Evolutionary conservation across 2,797 vertebrate species (phyloP).

Genomic region (Melanotaenia parkinsoni): DNA sequence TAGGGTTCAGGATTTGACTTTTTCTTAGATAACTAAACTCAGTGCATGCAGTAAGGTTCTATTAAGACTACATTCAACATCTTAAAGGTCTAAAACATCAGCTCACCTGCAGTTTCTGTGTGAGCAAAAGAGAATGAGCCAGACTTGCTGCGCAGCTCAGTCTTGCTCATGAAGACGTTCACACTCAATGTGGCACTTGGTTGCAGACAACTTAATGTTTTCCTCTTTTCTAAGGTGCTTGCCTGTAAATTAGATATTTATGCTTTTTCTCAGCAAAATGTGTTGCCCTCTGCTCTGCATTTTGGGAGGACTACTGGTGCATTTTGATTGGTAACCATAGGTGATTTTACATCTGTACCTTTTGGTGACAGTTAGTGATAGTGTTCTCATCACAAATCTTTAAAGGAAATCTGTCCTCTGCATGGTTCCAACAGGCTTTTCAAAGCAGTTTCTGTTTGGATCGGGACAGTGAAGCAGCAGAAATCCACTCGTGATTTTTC

Average conservation of each 20-base stretch:
- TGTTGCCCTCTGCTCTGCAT: not conserved
- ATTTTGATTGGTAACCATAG: not conserved
- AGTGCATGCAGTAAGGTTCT: slow-evolving; percentile 9
- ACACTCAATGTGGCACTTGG: slow-evolving; percentile 4
- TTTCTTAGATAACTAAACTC: not conserved
- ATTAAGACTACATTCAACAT: slow-evolving; percentile 47
- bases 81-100: slow-evolving; percentile 25
- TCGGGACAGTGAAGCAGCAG: slow-evolving; percentile 25
- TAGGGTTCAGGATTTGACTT: not conserved
- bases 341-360: slow-evolving; percentile 2
- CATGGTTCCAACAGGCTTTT: slow-evolving; percentile 3
- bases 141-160: not conserved
- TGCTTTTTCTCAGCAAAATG: not conserved
- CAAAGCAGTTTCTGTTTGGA: slow-evolving; percentile 2
- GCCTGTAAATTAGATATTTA: not conserved
- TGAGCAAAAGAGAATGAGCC: slow-evolving; percentile 10
- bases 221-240: slow-evolving; percentile 5
- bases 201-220: slow-evolving; percentile 19
- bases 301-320: not conserved
- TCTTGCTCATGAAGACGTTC: not conserved
- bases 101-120: slow-evolving; percentile 11
- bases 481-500: not conserved
- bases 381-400: slow-evolving; percentile 22
- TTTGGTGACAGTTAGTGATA: slow-evolving; percentile 23
- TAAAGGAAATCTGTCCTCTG: slow-evolving; percentile 1